A percentile compares a stretch with the other conserved stretches of the same genome.
Conservation (phyloP, 2,113 vertebrate species). For the Xenus cinereus region DNA sequence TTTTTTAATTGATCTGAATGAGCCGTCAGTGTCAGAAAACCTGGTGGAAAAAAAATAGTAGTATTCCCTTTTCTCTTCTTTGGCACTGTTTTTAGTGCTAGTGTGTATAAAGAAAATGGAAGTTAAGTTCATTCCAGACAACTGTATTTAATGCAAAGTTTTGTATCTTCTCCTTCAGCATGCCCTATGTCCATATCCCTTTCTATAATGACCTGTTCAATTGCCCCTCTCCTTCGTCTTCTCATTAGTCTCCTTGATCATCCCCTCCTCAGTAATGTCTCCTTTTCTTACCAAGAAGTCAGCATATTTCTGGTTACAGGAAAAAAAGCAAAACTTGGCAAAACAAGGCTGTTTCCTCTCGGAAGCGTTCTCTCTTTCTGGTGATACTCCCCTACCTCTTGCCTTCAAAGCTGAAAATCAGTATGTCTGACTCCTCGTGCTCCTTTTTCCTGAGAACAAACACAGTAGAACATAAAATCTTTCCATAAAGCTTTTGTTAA, state of each 20-base stretch:
- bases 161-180: background rate
- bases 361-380: background rate
- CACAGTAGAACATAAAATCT: background rate
- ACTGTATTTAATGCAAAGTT: background rate
- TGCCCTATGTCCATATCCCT: fast-evolving
- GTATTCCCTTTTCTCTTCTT: background rate
- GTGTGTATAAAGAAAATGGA: background rate
- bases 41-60: background rate
- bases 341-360: background rate
- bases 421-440: background rate
- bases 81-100: background rate
- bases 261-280: background rate
- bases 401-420: background rate
- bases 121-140: background rate
- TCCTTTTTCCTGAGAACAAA: background rate
- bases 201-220: background rate
- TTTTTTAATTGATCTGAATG: background rate
- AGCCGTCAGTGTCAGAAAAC: background rate
- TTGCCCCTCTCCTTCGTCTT: background rate
- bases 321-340: background rate
- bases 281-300: background rate
- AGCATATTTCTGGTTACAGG: background rate
- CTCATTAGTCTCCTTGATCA: background rate
- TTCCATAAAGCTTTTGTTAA: background rate
- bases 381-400: background rate